Evolutionary conservation across 2,797 vertebrate genomes (phyloP), one percentile per base, ranked within the genome.

Genomic region (Buphagus erythrorhynchus): DNA sequence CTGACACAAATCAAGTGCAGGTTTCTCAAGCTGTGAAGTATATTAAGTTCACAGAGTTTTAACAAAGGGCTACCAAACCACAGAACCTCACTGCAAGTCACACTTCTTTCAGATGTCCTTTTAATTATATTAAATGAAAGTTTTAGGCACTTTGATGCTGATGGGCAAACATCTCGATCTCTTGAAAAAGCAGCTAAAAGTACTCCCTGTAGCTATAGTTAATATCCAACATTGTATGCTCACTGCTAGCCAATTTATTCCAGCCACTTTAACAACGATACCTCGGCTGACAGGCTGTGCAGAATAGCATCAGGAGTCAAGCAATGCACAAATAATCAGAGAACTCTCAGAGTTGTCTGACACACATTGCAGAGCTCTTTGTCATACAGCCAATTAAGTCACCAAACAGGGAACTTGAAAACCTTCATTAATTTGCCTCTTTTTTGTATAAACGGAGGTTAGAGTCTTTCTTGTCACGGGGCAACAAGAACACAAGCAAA

Each of bases 341-440:
- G 88, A 85, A 95, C 95, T 95, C 96, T 68, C 76, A 96, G 97
- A 98, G 96, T 93, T 97, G 97, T 95, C 96, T 97, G 97, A 97
- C 96, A 97, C 36, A 80, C 95, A 95, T 95, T 89, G 77, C 69
- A 22, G 96, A 97, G 94, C 80, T 96, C 96, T 97, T 97, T 98
- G 96, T 97, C 96, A 96, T 88, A 92, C 81, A 97, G 97, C 97
- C 98, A 98, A 98, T 98, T 98, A 98, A 97, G 71, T 97, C 97
- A 97, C 96, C 97, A 97, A 98, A 98, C 94, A 97, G 96, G 92
- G 88, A 97, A 96, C 93, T 95, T 15, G 76, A 97, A 97, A 97
- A 97, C 95, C 96, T 95, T 97, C 96, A 97, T 98, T 98, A 98
- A 97, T 97, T 97, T 97, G 86, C 95, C 82, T 88, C 86, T 96